Evolutionary conservation across 1,140 invertebrate species (phyloP), one percentile per base, ranked within the genome.

Genomic region (Papilio dardanus): DNA sequence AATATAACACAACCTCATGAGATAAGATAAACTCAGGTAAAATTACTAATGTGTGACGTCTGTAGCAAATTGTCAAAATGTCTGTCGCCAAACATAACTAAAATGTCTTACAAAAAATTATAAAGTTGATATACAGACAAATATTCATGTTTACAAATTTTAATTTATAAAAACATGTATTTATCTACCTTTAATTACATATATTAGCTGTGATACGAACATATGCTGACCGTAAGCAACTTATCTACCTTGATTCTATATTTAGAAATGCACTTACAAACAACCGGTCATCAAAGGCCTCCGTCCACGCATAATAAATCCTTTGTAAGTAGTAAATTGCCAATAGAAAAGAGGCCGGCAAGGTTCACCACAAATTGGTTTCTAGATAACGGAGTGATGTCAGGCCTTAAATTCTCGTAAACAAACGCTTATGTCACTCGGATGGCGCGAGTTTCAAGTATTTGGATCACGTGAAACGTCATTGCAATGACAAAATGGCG

Each of bases 181-280:
- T 58, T 62, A 62, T 62, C 24, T 30, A 62, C 10, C 28, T 62
- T 62, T 62, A 4, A 62, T 62, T 28, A 28, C 21, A 62, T 62
- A 28, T 58, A 28, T 58, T 58, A 58, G 28, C 54, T 2, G 54
- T 28, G 54, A 28, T 30, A 28, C 12, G 21, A 58, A 8, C 54
- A 58, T 58, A 62, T 62, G 24, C 78, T 28, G 67, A 69, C 35
- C 67, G 19, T 69, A 35, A 21, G 21, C 67, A 69, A 10, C 8
- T 37, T 35, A 42, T 24, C 67, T 67, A 74, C 86, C 82, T 85
- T 80, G 79, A n/a, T 46, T 75, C 83, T 92, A 92, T 85, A 87
- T 86, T 85, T 92, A 92, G 90, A 84, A 87, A 81, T 90, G 88
- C 87, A 87, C 76, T 81, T 81, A 84, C 65, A 68, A 79, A 75